Evolutionary conservation across 2,888 invertebrate species (phyloP).

Genomic region (Physocephala rufipes): DNA sequence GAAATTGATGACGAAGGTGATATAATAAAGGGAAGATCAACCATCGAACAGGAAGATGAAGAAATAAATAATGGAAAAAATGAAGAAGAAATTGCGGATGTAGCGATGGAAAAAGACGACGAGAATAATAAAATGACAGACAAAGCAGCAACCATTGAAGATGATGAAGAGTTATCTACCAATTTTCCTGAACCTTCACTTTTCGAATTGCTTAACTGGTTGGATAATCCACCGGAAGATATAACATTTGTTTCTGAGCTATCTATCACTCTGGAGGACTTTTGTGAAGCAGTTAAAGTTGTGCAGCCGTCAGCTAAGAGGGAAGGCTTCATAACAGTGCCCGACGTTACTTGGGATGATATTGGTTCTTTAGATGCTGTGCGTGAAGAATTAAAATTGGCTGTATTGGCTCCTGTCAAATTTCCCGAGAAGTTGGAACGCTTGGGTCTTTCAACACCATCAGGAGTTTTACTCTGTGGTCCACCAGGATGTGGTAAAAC

Average conservation of each 20-base stretch:
- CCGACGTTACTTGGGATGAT: slow-evolving; percentile 97
- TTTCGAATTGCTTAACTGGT: slow-evolving; percentile 72
- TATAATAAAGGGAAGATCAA: slow-evolving; percentile 39
- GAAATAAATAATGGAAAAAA: background rate
- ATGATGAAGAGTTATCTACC: slow-evolving; percentile 25
- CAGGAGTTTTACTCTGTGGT: slow-evolving; percentile 93
- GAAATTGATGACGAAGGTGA: slow-evolving; percentile 45
- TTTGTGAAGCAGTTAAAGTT: slow-evolving; percentile 78
- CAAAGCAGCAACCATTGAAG: slow-evolving; percentile 32
- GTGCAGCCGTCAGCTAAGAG: slow-evolving; percentile 94
- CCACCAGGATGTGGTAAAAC: slow-evolving; percentile 98
- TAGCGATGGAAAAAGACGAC: slow-evolving; percentile 16
- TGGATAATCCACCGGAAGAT: slow-evolving; percentile 73
- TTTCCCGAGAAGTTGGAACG: slow-evolving; percentile 82
- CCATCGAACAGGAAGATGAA: slow-evolving; percentile 18
- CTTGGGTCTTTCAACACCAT: slow-evolving; percentile 82
- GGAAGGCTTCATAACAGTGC: slow-evolving; percentile 97
- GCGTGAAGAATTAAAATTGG: slow-evolving; percentile 87
- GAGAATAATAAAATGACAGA: slow-evolving; percentile 45
- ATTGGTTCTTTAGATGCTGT: slow-evolving; percentile 91
- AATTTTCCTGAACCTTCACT: slow-evolving; percentile 61
- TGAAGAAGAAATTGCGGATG: slow-evolving; percentile 12
- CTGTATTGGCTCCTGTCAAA: slow-evolving; percentile 91
- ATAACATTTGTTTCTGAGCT: slow-evolving; percentile 74
- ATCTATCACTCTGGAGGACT: slow-evolving; percentile 79